A percentile compares a stretch with the other conserved stretches of the same genome.
Evolutionary conservation across 2,888 invertebrate genomes (phyloP).

Genomic region (Polia nebulosa): DNA sequence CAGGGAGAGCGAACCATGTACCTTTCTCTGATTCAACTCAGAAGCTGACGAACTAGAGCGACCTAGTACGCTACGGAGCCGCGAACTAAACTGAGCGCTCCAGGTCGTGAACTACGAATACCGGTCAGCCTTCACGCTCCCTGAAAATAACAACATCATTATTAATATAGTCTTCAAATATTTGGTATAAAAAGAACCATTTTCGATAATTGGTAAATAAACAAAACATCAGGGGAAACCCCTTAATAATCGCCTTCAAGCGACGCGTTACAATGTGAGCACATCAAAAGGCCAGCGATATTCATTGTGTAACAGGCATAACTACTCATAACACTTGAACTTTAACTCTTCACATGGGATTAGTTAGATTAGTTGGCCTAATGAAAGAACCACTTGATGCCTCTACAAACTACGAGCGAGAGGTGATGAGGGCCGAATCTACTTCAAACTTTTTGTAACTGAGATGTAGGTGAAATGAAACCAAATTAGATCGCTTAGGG

Average conservation of each 20-base stretch:
- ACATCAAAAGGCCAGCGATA: conserved; percentile 33
- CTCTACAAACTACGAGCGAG: conserved; percentile 46
- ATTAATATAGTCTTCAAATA: neutral
- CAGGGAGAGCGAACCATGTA: no score
- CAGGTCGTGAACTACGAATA: no score
- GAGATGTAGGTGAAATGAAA: conserved; percentile 4
- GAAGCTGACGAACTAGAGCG: no score
- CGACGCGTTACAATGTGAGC: conserved; percentile 4
- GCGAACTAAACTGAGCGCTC: no score
- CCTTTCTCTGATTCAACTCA: no score
- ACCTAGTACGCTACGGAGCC: no score
- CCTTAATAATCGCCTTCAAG: neutral
- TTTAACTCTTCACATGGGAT: conserved; percentile 56
- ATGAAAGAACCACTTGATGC: conserved; percentile 55
- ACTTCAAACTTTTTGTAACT: conserved; percentile 50
- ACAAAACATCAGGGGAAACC: conserved; percentile 22
- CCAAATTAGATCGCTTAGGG: neutral
- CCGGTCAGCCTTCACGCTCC: neutral
- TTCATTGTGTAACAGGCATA: conserved; percentile 35
- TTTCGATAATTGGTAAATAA: neutral
- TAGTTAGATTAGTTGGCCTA: conserved; percentile 50
- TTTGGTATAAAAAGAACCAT: neutral
- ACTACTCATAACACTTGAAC: conserved; percentile 48
- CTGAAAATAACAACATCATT: neutral
- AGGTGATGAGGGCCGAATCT: conserved; percentile 38